Conservation (phyloP, 2,113 vertebrate species). For the Ginglymostoma cirratum region DNA sequence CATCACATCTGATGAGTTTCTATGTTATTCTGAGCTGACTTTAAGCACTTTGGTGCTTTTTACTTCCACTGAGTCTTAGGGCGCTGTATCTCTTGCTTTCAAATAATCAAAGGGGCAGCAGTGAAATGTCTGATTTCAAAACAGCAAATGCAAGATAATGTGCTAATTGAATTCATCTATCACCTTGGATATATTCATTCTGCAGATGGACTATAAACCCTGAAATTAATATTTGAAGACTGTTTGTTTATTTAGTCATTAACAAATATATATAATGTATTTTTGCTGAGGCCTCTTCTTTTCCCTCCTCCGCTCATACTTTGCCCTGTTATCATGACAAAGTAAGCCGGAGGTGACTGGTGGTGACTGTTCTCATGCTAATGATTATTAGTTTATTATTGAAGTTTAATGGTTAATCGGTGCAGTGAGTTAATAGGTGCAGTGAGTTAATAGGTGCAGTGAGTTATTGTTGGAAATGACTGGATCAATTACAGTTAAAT, state of each 20-base stretch:
- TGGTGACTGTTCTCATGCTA: not conserved
- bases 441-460: conserved; percentile 19
- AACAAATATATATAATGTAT: not conserved
- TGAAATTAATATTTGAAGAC: not conserved
- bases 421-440: conserved; percentile 1
- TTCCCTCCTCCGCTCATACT: not conserved
- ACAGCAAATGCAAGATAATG: not conserved
- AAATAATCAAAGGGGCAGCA: not conserved
- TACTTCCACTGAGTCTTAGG: not conserved
- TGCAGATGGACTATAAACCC: not conserved
- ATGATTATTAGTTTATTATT: conserved; percentile 28
- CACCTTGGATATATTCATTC: not conserved
- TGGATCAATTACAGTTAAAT: conserved; percentile 10
- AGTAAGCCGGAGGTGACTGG: not conserved
- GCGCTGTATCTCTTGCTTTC: not conserved
- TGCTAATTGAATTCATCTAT: not conserved
- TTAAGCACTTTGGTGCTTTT: not conserved
- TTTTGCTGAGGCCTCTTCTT: not conserved
- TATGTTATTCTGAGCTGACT: not conserved
- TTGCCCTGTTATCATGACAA: not conserved
- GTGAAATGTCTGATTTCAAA: not conserved
- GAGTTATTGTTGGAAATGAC: not conserved
- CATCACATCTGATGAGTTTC: not conserved
- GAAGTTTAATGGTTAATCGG: not conserved
- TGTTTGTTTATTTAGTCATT: not conserved